Base-by-base conservation (phyloP, 2,888 invertebrate species). In the Candidula unifasciata region DNA sequence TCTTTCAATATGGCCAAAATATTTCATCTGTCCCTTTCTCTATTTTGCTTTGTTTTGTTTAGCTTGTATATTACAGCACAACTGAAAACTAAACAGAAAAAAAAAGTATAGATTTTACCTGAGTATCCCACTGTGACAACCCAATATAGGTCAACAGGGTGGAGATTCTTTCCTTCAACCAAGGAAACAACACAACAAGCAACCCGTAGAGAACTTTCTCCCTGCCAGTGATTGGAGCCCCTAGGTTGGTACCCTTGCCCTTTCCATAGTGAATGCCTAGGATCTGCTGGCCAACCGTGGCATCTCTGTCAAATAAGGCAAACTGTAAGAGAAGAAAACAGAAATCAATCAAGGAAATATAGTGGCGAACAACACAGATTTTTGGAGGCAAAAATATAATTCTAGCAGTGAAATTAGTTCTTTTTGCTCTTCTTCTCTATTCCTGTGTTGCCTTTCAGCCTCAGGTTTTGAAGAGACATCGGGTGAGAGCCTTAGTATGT, bases 201-300 rank as follows among this genome's bases (percentile, higher is more conserved):
- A 90, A 68, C 57, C 90, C 92, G 87, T 91, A 90, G 74, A 90
- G 80, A n/a, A 89, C 81, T 85, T 92, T 91, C 88, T 92, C 92
- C 73, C 89, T 89, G 52, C 86, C 69, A 21, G 88, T 88, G 52
- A 92, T 91, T 89, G 35, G 3, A 6, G 60, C 57, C 16, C 90
- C 90, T 60, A 86, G n/a, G 16, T 79, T 79, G 6, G 77, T 80
- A 33, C 79, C 80, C n/a, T 68, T 82, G 35, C 85, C 86, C 82
- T 90, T 88, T 2, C 85, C 87, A 86, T 97, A 97, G 88, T 96
- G 95, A 64, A 97, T 94, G 64, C 96, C 96, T 13, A 98, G 94
- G 91, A 97, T 94, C 89, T 96, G 96, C 92, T 98, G 97, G 0
- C 97, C 97, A 94, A 97, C 96, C 21, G 97, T 96, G 10, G 95